Evolutionary conservation across 2,888 invertebrate species (phyloP).

Genomic region (Harpalus rufipes): DNA sequence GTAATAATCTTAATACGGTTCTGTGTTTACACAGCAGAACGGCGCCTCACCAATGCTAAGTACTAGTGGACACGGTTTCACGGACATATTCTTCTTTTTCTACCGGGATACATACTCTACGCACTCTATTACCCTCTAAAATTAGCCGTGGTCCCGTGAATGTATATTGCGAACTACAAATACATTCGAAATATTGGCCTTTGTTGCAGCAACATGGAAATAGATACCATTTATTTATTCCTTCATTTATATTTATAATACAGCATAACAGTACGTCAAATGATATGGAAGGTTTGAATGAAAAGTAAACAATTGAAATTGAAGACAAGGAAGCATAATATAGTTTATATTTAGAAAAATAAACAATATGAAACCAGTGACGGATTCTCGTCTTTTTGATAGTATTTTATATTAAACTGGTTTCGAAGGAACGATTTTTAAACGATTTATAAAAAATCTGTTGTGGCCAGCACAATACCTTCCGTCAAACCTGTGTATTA

Average conservation of each 20-base stretch:
- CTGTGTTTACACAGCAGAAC: neutral
- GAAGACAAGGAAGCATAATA: too few species aligned
- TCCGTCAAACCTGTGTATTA: too few species aligned
- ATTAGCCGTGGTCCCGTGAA: constrained; percentile 31
- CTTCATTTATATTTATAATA: constrained; percentile 18
- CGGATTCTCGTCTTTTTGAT: too few species aligned
- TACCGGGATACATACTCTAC: neutral
- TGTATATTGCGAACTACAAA: neutral
- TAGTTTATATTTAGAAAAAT: too few species aligned
- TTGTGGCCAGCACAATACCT: too few species aligned
- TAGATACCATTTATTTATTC: neutral
- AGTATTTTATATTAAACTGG: too few species aligned
- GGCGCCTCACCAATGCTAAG: constrained; percentile 37
- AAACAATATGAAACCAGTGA: too few species aligned
- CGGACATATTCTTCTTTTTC: constrained; percentile 20
- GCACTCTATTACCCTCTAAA: constrained; percentile 16
- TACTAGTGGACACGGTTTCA: constrained; percentile 37
- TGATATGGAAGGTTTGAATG: too few species aligned
- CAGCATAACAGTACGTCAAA: too few species aligned
- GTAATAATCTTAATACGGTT: neutral
- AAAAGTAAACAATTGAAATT: too few species aligned
- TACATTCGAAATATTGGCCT: neutral
- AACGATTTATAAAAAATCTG: too few species aligned
- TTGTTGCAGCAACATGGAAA: constrained; percentile 14
- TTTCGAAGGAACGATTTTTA: too few species aligned